Evolutionary conservation across 2,113 vertebrate genomes (phyloP), one percentile per base, ranked within the genome.

Genomic region (Morone chrysops): DNA sequence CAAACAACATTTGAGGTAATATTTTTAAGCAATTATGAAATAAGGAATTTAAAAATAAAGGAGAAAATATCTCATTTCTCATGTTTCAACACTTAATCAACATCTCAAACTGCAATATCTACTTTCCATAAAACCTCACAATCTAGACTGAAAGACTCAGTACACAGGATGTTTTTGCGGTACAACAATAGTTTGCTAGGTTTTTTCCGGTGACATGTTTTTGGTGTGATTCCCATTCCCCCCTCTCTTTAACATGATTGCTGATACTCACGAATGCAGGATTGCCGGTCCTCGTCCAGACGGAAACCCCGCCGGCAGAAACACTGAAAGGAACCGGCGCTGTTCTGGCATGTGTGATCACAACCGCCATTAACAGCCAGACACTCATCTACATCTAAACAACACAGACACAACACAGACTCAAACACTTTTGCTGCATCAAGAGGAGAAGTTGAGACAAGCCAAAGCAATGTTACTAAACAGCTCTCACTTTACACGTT

Each of bases 341-440:
- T 96, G 94, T 99, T 99, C 80, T 96, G 92, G 70, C 98, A 99
- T 0, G 40, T 89, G 78, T 99, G 97, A 11, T 97, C 97, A 1
- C 98, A 99, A 0, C 96, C 96, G 0, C 96, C 95, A 0, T 92
- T 96, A 5, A 80, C 60, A 0, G 94, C 94, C 41, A 95, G 87
- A 53, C 98, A 99, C 88, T 99, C 98, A 0, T 99, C 96, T 81
- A 97, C 93, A 12, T 99, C 98, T 99, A 7, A 3, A 70, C 91
- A 87, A 80, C 85, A 88, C 76, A 87, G 25, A 89, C 9, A 36
- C 69, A 65, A 45, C 25, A 82, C 66, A 80, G 18, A 65, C 5
- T 78, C 31, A 65, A 48, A 50, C 8, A 51, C 8, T 31, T 73
- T 8, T 13, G 16, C 51, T 17, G 6, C 68, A 72, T 67, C 22